phyloP scores from a whole-genome alignment of 2,888 invertebrate species.

The Cyaniris semiargus region DNA sequence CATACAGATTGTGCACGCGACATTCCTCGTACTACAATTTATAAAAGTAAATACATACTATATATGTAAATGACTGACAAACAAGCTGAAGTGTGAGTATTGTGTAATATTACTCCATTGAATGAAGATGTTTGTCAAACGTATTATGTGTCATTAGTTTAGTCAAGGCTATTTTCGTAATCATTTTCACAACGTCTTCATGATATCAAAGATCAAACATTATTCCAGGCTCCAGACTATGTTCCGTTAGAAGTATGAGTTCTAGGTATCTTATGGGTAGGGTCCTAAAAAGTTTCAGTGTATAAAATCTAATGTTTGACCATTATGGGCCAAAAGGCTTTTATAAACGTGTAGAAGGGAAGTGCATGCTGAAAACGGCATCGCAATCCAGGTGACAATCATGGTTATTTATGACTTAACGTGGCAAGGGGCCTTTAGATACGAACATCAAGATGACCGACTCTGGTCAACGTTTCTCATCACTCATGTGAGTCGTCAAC shows the following conservation, averaged over 20 bases:
- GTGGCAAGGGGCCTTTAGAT: no score
- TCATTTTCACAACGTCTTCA: conserved; percentile 46
- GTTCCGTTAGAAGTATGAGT: not conserved
- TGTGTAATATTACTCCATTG: conserved; percentile 63
- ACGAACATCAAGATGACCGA: not conserved
- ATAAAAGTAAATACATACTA: conserved; percentile 26
- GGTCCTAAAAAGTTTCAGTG: not conserved
- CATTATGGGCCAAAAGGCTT: no score
- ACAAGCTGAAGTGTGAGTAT: conserved; percentile 59
- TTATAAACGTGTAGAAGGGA: no score
- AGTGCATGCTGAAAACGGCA: no score
- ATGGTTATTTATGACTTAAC: no score
- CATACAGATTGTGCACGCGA: conserved; percentile 11
- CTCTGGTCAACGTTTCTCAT: not conserved
- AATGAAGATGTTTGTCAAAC: conserved; percentile 70
- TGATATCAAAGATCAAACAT: conserved; percentile 30
- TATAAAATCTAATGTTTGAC: not conserved
- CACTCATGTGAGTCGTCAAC: no score
- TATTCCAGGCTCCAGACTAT: not conserved
- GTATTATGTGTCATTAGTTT: conserved; percentile 65
- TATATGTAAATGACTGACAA: conserved; percentile 45
- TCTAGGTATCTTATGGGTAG: not conserved
- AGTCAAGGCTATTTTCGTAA: conserved; percentile 73
- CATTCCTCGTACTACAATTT: conserved; percentile 26
- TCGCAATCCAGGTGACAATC: no score